Percentiles rank a stretch among this genome's conserved stretches.
Conservation (phyloP, 2,113 vertebrate species). For the Xerus inauris region DNA sequence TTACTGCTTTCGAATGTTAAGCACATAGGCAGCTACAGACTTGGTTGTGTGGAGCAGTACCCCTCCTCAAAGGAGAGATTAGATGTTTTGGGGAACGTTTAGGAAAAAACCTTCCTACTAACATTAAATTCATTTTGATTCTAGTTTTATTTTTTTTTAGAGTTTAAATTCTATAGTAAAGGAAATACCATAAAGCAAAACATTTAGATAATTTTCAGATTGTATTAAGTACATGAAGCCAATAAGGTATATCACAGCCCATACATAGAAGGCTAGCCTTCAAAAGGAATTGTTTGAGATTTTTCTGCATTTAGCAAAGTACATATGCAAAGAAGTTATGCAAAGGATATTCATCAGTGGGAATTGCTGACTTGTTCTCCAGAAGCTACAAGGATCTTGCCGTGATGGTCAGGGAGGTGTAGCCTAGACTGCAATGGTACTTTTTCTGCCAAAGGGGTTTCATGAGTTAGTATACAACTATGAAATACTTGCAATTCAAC, state of each 20-base stretch:
- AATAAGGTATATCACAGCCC: too few species aligned
- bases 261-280: not conserved
- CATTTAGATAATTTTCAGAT: not conserved
- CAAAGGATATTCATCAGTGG: not conserved
- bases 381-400: not conserved
- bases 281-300: not conserved
- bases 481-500: not conserved
- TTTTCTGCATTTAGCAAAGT: not conserved
- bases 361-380: not conserved
- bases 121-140: slow-evolving; percentile 41
- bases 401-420: not conserved
- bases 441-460: not conserved
- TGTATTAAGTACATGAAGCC: not conserved
- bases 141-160: not conserved
- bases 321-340: not conserved
- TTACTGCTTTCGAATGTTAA: not conserved
- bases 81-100: not conserved
- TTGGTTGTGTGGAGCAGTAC: not conserved
- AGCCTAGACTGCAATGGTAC: not conserved
- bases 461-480: not conserved
- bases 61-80: not conserved
- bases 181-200: not conserved
- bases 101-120: not conserved
- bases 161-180: not conserved
- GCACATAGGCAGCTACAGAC: not conserved